A percentile compares a stretch with the other conserved stretches of the same genome.
phyloP scores from a whole-genome alignment of 2,797 vertebrate species.

The Catostomus latipinnis region DNA sequence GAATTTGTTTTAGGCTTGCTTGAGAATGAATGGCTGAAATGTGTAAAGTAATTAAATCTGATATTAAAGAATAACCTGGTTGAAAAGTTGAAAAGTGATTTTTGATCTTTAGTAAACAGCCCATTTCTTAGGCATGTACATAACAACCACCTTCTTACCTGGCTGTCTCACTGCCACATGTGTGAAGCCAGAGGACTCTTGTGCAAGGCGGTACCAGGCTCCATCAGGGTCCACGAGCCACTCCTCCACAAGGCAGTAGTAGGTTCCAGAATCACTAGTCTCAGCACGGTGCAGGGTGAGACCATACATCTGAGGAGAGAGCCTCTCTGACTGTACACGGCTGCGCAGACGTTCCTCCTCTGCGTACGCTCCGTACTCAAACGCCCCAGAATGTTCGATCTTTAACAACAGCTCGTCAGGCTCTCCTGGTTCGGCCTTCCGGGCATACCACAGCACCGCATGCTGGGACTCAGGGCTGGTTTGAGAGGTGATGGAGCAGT shows the following conservation, averaged over 20 bases:
- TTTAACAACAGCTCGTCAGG: slow-evolving; percentile 93
- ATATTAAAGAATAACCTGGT: too few relatives aligned
- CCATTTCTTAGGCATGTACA: neutral
- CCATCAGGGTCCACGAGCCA: slow-evolving; percentile 95
- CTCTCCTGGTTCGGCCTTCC: slow-evolving; percentile 82
- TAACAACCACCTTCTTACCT: slow-evolving; percentile 77
- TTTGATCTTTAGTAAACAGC: too few relatives aligned
- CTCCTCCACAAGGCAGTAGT: slow-evolving; percentile 97
- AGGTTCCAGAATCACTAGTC: slow-evolving; percentile 90
- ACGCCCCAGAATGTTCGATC: slow-evolving; percentile 86
- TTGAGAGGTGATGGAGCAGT: slow-evolving; percentile 90
- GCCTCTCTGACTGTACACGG: slow-evolving; percentile 87
- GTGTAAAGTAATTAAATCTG: too few relatives aligned
- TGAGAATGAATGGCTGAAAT: too few relatives aligned
- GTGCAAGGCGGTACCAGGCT: slow-evolving; percentile 90
- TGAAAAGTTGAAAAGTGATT: too few relatives aligned
- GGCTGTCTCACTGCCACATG: slow-evolving; percentile 89
- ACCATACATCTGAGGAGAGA: slow-evolving; percentile 75
- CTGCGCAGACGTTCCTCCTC: slow-evolving; percentile 89
- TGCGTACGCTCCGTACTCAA: slow-evolving; percentile 90
- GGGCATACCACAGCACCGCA: slow-evolving; percentile 92
- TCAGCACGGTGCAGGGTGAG: slow-evolving; percentile 91
- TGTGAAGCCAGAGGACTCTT: slow-evolving; percentile 89
- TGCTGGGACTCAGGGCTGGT: slow-evolving; percentile 91
- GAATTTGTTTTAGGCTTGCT: too few relatives aligned